phyloP scores from a whole-genome alignment of 2,888 invertebrate genomes.

The Syrphus vitripennis region DNA sequence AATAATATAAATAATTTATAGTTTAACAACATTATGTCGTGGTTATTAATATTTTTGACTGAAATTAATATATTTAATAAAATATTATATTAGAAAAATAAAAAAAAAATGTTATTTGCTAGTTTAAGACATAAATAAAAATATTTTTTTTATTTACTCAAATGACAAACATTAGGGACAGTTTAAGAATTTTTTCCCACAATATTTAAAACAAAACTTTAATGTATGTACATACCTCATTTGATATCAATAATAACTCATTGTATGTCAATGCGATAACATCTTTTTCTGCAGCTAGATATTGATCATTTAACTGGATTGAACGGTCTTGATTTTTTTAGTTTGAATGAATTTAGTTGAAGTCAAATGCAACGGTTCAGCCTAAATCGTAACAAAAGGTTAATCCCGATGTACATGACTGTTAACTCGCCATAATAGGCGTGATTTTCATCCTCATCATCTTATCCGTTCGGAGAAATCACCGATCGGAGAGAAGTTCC shows the following conservation, averaged over 20 bases:
- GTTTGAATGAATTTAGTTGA: no score
- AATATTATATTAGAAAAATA: not conserved
- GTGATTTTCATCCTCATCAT: no score
- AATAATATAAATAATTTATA: not conserved
- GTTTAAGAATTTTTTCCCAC: not conserved
- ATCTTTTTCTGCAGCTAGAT: no score
- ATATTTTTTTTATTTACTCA: not conserved
- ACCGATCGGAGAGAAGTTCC: no score
- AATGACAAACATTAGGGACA: constrained; percentile 12
- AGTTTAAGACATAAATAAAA: constrained; percentile 2
- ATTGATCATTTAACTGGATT: no score
- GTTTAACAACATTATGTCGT: constrained; percentile 33
- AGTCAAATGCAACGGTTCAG: no score
- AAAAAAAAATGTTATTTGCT: constrained; percentile 14
- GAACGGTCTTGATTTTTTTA: no score
- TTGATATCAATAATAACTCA: not conserved
- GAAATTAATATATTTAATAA: constrained; percentile 30
- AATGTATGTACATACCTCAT: not conserved
- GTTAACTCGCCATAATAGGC: no score
- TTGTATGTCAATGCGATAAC: not conserved
- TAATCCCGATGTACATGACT: no score
- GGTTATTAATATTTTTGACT: constrained; percentile 49
- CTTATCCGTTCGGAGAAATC: no score
- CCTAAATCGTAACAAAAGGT: no score
- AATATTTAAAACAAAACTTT: not conserved